Evolutionary conservation across 2,888 invertebrate genomes (phyloP).

Genomic region (Standfussiana lucernea): DNA sequence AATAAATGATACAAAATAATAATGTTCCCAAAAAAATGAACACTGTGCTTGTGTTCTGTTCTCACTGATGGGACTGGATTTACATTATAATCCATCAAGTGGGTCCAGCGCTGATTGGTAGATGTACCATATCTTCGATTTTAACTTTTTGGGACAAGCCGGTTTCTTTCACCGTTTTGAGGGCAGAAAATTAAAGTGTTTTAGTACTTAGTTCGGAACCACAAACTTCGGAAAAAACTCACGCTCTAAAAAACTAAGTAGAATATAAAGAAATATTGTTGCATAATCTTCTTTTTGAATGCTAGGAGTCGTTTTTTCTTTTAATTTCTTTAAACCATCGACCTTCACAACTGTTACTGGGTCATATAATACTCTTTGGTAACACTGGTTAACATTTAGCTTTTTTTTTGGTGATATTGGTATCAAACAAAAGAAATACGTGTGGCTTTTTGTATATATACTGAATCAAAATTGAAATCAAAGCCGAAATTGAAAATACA

Average conservation of each 20-base stretch:
- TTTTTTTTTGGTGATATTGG: not conserved
- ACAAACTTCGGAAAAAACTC: too few relatives aligned
- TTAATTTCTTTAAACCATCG: not conserved
- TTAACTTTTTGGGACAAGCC: not conserved
- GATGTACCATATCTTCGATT: not conserved
- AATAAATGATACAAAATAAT: too few relatives aligned
- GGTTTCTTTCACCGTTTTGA: not conserved
- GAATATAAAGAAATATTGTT: slow-evolving; percentile 10
- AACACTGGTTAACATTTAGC: not conserved
- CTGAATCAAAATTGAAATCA: not conserved
- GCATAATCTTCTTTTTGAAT: not conserved
- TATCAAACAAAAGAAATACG: not conserved
- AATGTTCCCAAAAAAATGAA: not conserved
- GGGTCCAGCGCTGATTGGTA: too few relatives aligned
- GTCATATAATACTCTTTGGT: not conserved
- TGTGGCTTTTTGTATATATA: not conserved
- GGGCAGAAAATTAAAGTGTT: not conserved
- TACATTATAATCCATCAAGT: not conserved
- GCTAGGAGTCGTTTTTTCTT: not conserved
- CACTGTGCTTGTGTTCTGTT: not conserved
- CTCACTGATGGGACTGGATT: not conserved
- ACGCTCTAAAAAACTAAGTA: slow-evolving; percentile 9
- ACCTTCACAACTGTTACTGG: not conserved
- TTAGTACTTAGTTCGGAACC: not conserved
- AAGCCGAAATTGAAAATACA: not conserved